Conservation (phyloP, 2,113 vertebrate species). For the Bostrychus sinensis region DNA sequence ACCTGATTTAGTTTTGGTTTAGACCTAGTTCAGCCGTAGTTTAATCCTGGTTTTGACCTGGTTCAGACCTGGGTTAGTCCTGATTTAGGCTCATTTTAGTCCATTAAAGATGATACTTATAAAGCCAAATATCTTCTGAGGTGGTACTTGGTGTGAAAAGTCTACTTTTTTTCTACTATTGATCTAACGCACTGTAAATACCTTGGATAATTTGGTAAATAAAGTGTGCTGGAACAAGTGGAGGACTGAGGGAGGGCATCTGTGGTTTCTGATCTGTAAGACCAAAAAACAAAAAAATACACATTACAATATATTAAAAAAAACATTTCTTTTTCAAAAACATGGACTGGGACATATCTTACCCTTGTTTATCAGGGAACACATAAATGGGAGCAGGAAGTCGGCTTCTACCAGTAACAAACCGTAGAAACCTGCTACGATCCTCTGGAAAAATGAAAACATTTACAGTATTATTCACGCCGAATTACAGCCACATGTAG, state of each 20-base stretch:
- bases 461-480: not conserved
- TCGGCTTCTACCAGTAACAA: conserved; percentile 95
- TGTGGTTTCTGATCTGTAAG: conserved; percentile 89
- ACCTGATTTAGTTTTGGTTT: no score
- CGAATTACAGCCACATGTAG: not conserved
- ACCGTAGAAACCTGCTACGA: conserved; percentile 95
- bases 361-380: conserved; percentile 95
- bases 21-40: no score
- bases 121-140: no score
- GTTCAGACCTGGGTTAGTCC: no score
- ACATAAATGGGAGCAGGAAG: conserved; percentile 96
- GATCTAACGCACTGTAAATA: no score
- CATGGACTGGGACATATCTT: conserved; percentile 28
- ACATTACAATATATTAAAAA: not conserved
- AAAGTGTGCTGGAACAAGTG: conserved; percentile 96
- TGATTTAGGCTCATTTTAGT: no score
- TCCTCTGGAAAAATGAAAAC: conserved; percentile 84
- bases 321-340: not conserved
- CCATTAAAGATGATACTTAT: no score
- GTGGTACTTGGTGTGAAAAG: no score
- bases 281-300: conserved; percentile 5
- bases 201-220: conserved; percentile 95
- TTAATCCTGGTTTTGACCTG: no score
- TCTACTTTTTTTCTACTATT: no score
- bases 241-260: conserved; percentile 96